Percentiles rank a stretch among this genome's conserved stretches.
Evolutionary conservation across 1,140 invertebrate species (phyloP).

Genomic region (Hormaphis cornu): DNA sequence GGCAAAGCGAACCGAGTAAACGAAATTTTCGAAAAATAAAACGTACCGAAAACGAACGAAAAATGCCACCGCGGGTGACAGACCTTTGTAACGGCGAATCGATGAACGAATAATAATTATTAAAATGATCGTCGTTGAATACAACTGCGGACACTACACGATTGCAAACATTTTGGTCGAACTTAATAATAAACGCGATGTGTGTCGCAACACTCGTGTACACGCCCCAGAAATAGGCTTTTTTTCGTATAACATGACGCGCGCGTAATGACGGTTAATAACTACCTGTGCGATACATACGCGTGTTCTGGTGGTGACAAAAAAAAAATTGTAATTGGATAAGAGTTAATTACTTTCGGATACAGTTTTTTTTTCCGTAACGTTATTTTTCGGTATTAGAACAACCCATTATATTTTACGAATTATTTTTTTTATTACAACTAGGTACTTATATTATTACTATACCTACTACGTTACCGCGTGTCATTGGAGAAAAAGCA

Average conservation of each 20-base stretch:
- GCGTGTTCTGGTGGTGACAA: not conserved
- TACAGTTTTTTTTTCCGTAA: conserved; percentile 1
- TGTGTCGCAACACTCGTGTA: too few relatives aligned
- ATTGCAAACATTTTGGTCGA: too few relatives aligned
- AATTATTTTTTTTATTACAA: not conserved
- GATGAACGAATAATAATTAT: too few relatives aligned
- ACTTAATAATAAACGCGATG: too few relatives aligned
- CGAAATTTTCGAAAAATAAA: not conserved
- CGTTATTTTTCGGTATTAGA: conserved; percentile 40
- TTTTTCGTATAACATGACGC: conserved; percentile 3
- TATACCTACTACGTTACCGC: not conserved
- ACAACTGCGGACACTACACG: too few relatives aligned
- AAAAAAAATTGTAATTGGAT: conserved; percentile 22
- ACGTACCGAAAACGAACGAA: not conserved
- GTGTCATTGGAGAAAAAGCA: conserved; percentile 16
- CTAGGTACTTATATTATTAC: not conserved
- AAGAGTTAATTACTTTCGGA: conserved; percentile 28
- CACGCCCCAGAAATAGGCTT: not conserved
- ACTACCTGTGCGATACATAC: too few relatives aligned
- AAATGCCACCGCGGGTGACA: too few relatives aligned
- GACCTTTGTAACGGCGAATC: too few relatives aligned
- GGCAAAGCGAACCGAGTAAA: not conserved
- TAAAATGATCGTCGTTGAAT: too few relatives aligned
- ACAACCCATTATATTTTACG: not conserved
- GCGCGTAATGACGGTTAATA: conserved; percentile 29